Evolutionary conservation across 2,888 invertebrate genomes (phyloP).

Genomic region (Diarsia mendica): DNA sequence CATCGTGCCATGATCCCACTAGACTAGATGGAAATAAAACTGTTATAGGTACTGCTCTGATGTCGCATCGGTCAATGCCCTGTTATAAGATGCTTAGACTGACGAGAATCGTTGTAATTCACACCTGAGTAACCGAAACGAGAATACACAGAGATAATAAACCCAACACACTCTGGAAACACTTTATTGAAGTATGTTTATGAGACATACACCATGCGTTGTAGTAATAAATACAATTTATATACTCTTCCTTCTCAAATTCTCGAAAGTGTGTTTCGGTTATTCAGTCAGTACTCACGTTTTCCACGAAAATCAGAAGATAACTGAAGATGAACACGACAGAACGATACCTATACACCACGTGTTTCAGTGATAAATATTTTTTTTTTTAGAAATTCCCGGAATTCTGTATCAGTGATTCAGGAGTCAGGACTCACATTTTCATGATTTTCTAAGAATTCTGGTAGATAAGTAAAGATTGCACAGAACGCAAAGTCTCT

Average conservation of each 20-base stretch:
- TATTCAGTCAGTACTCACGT: not conserved
- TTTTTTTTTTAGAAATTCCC: not conserved
- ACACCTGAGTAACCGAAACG: conserved; percentile 22
- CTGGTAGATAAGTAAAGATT: not conserved
- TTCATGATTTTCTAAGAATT: not conserved
- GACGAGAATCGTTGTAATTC: conserved; percentile 28
- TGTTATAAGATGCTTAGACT: conserved; percentile 29
- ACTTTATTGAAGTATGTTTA: conserved; percentile 3
- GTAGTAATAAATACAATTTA: conserved; percentile 4
- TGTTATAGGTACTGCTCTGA: conserved; percentile 6
- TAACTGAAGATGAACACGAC: not conserved
- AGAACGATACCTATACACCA: not conserved
- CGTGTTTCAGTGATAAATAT: conserved; percentile 3
- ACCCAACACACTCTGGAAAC: not conserved
- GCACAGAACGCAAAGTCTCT: not conserved
- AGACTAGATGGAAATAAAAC: conserved; percentile 8
- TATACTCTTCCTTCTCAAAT: not conserved
- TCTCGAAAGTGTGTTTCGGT: not conserved
- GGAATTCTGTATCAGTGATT: not conserved
- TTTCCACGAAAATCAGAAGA: not conserved
- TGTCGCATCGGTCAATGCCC: conserved; percentile 50
- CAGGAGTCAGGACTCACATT: not conserved
- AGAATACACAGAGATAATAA: conserved; percentile 21
- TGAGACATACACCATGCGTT: conserved; percentile 10
- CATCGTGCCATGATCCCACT: conserved; percentile 4